A percentile compares a stretch with the other conserved stretches of the same genome.
Evolutionary conservation across 35 echinoderm and acorn worm genomes (phyloP).

Genomic region (Lytechinus variegatus): DNA sequence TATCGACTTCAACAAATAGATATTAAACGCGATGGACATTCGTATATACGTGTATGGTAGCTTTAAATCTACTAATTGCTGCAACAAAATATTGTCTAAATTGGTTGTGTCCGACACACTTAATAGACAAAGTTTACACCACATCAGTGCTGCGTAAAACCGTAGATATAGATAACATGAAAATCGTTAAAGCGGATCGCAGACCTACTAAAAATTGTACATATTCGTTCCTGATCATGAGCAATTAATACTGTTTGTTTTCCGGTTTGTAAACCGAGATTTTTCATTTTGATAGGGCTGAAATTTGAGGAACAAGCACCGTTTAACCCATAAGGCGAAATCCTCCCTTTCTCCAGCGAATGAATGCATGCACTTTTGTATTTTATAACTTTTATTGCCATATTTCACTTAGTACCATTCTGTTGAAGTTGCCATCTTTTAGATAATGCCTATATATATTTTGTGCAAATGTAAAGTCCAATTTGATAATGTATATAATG

Average conservation of each 20-base stretch:
- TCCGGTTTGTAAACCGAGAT: too few species aligned
- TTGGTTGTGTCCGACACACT: neutral
- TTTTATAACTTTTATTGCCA: neutral
- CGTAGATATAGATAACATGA: neutral
- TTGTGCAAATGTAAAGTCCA: neutral
- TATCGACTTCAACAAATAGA: neutral
- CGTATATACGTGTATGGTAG: neutral
- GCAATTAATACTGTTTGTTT: neutral
- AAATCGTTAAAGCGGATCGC: neutral
- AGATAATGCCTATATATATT: neutral
- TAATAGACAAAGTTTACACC: neutral
- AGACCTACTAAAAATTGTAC: neutral
- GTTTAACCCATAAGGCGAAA: too few species aligned
- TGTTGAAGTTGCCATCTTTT: neutral
- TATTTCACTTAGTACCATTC: neutral
- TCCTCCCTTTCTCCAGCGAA: too few species aligned
- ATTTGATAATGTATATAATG: neutral
- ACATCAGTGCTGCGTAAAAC: neutral
- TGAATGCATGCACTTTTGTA: neutral
- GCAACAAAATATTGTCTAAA: neutral
- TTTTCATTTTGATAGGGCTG: too few species aligned
- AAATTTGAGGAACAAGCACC: too few species aligned
- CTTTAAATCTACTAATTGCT: conserved; percentile 6
- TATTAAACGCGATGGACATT: neutral
- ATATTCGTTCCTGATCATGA: neutral